Base-by-base conservation (phyloP, 92 coral and sea anemone species). In the Epizoanthus illoricatus region DNA sequence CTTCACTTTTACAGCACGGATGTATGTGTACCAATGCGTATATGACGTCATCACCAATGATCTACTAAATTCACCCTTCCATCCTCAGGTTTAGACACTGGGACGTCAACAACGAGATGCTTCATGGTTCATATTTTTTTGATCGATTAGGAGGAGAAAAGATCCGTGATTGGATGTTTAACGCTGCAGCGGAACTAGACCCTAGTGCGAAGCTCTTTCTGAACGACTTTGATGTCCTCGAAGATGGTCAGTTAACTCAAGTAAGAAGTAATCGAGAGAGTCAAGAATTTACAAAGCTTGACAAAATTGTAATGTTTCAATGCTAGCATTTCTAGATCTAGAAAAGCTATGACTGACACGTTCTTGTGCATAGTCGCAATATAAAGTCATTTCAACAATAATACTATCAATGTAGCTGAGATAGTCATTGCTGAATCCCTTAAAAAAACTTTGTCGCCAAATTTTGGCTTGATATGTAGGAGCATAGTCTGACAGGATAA, bases 71-170 rank as follows among this genome's bases (percentile, higher is more conserved):
- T 2, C 2, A 7, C 20, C 4, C 9, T 52, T 65, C 11, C 21
- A 43, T 9, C 60, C 54, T 6, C 49, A 92, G 97, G 65, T 86
- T 93, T 69, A 40, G 69, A 72, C 97, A 93, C 81, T 93, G 97
- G 97, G 97, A 93, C 72, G 94, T 93, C 4, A 93, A 90, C 69
- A 93, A 93, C 74, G 97, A 93, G 58, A 93, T 93, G 97, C 87
- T 93, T 21, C 97, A 93, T 19, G 97, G 97, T 12, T 83, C 90
- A 19, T 93, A 80, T 54, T 93, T 93, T 74, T 91, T 89, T 11
- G 94, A 91, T 15, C 90, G 91, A 0, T 61, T 89, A 18, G 76
- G 80, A 71, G 92, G 91, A 45, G 69, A 67, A 21, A 47, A 83
- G 21, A 86, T 93, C 42, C 89, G 97, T 23, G 94, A 93, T 67